Conservation (phyloP, 2,113 vertebrate species). For the Parotia lawesii region DNA sequence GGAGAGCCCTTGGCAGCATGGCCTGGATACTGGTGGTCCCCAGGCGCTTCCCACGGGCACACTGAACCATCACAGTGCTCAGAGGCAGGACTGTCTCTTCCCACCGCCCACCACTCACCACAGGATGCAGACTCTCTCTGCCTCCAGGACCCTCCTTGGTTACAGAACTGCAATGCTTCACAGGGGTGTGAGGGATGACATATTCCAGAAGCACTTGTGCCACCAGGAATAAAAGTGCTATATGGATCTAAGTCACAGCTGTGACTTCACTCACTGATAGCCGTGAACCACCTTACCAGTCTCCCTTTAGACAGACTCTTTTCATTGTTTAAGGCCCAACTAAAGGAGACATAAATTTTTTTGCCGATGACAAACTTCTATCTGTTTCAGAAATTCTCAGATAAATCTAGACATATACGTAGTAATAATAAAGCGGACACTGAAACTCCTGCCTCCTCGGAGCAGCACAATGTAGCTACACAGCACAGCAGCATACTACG, state of each 20-base stretch:
- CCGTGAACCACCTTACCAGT: background rate
- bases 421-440: background rate
- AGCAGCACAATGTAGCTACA: background rate
- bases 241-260: background rate
- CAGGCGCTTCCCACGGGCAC: background rate
- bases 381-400: background rate
- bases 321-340: background rate
- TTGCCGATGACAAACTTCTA: background rate
- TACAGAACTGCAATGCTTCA: background rate
- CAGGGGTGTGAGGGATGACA: fast-evolving
- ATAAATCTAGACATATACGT: background rate
- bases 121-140: fast-evolving
- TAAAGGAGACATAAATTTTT: background rate
- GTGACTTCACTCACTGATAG: background rate
- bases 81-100: background rate
- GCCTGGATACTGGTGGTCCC: fast-evolving
- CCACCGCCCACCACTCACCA: background rate
- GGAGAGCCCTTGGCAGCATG: background rate
- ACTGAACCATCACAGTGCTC: background rate
- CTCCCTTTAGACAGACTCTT: background rate
- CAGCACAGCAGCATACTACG: fast-evolving
- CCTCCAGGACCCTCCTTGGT: background rate
- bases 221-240: background rate
- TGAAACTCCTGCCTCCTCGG: background rate
- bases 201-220: fast-evolving